Percentiles rank a stretch among this genome's conserved stretches.
These are phyloP conservation scores for Ophioderma brevispina DNA, from an alignment of 35 echinoderm and acorn worm species.

Conservation along the genomic window DNA sequence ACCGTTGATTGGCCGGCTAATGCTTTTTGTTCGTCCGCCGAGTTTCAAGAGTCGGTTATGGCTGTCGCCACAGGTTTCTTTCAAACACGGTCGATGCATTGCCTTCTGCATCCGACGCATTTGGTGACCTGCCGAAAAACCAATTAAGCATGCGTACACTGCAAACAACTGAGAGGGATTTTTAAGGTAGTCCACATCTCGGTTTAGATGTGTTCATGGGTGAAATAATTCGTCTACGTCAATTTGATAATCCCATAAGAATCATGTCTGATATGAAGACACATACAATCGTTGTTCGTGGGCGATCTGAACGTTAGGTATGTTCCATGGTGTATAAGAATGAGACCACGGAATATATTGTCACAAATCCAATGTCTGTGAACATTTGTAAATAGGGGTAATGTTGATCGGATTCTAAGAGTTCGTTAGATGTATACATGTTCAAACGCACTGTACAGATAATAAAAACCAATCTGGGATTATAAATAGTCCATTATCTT, in stretches of 20 bases:
- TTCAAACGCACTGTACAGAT: constrained; percentile 78
- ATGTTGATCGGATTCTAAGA: constrained; percentile 26
- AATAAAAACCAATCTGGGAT: constrained; percentile 81
- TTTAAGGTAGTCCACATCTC: constrained; percentile 23
- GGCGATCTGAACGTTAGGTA: constrained; percentile 85
- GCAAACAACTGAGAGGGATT: neutral
- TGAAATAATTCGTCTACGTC: constrained; percentile 91
- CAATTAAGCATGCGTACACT: constrained; percentile 56
- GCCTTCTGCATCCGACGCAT: constrained; percentile 39
- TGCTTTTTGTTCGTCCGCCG: constrained; percentile 84
- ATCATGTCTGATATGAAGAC: constrained; percentile 55
- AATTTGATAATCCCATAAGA: constrained; percentile 76
- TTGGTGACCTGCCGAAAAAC: constrained; percentile 75
- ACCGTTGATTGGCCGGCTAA: constrained; percentile 67
- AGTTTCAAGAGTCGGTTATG: constrained; percentile 65
- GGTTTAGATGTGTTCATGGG: constrained; percentile 61
- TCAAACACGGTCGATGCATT: constrained; percentile 63
- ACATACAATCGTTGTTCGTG: constrained; percentile 86
- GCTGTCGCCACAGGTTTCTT: constrained; percentile 74
- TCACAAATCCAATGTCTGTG: constrained; percentile 58
- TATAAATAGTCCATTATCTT: constrained; percentile 80
- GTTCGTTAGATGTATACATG: constrained; percentile 93
- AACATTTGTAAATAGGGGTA: constrained; percentile 17
- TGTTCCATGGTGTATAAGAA: constrained; percentile 53
- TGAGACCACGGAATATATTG: constrained; percentile 82